Conservation (phyloP, 92 coral and sea anemone species). For the Epizoanthus rinbou region DNA sequence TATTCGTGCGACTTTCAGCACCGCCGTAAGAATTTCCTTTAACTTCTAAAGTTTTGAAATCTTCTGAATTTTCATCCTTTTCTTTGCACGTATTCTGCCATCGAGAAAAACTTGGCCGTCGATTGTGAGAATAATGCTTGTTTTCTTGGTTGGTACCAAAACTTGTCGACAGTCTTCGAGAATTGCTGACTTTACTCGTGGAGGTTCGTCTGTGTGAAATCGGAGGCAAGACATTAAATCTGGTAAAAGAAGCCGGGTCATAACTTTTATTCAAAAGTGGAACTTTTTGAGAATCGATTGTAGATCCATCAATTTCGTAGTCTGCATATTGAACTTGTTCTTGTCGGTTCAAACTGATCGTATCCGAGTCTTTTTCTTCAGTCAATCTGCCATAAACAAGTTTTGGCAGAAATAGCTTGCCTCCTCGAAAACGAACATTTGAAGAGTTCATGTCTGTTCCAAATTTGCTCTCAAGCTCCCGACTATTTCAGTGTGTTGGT, state of each 20-base stretch:
- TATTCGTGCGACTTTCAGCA: background rate
- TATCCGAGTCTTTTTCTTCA: background rate
- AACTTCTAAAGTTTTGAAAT: background rate
- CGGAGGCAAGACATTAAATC: slow-evolving; percentile 2
- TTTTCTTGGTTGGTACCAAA: too few relatives aligned
- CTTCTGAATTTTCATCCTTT: background rate
- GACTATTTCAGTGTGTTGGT: background rate
- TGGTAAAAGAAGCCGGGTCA: background rate
- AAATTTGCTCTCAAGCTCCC: background rate
- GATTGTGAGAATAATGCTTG: background rate
- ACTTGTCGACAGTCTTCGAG: slow-evolving; percentile 1
- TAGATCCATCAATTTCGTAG: background rate
- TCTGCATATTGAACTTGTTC: background rate
- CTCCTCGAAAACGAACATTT: background rate
- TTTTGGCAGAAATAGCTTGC: slow-evolving; percentile 11
- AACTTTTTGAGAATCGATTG: background rate
- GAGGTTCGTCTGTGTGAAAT: slow-evolving; percentile 1
- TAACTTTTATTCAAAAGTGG: slow-evolving; percentile 16
- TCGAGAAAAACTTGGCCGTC: background rate
- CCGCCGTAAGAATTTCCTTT: slow-evolving; percentile 19
- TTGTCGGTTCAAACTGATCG: background rate
- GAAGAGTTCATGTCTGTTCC: background rate
- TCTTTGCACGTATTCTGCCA: background rate
- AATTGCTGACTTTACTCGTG: background rate
- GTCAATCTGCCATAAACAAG: background rate